phyloP scores from a whole-genome alignment of 1,140 invertebrate species.

The Platorchestia sp. region DNA sequence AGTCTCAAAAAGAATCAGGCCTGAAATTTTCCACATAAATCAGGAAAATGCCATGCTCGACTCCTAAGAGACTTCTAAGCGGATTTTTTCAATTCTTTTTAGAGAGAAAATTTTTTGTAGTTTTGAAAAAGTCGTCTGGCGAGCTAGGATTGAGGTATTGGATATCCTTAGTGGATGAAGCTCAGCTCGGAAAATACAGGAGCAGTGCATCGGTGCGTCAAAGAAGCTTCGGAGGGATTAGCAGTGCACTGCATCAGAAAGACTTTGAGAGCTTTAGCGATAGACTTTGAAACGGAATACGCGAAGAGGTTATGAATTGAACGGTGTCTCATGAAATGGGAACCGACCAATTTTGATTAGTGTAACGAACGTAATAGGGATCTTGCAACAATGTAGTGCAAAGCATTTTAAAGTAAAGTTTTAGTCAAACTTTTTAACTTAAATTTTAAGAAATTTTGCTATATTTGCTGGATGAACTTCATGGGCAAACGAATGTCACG shows the following conservation, averaged over 20 bases:
- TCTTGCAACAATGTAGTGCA: too few relatives aligned
- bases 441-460: too few relatives aligned
- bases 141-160: neutral
- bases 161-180: neutral
- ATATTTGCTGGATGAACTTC: too few relatives aligned
- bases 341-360: too few relatives aligned
- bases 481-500: too few relatives aligned
- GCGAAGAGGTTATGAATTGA: too few relatives aligned
- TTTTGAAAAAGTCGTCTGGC: neutral
- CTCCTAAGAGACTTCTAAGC: neutral
- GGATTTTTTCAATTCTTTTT: neutral
- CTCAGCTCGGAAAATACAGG: neutral
- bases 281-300: neutral
- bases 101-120: neutral
- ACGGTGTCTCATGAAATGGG: too few relatives aligned
- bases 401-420: too few relatives aligned
- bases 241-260: neutral
- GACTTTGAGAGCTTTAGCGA: neutral
- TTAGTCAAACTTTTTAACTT: too few relatives aligned
- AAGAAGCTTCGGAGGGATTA: too few relatives aligned
- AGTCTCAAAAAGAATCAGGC: neutral
- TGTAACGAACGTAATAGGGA: too few relatives aligned
- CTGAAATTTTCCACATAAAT: neutral
- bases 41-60: neutral
- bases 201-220: neutral